These are phyloP conservation scores for Willisornis vidua DNA, from an alignment of 2,113 vertebrate species.

Conservation along the genomic window DNA sequence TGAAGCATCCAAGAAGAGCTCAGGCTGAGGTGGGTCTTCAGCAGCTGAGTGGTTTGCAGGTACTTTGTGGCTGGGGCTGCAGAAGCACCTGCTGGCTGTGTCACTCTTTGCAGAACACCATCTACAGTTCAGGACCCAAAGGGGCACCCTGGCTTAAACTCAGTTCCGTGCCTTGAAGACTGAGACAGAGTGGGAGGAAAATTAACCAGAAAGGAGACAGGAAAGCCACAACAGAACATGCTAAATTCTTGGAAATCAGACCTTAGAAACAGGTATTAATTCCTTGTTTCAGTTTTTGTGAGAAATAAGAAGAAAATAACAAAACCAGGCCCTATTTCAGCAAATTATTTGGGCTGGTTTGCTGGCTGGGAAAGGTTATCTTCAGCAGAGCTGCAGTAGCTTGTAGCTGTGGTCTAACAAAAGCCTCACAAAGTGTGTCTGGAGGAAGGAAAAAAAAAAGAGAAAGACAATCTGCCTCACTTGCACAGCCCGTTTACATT, in stretches of 20 bases:
- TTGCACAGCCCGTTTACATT: not conserved
- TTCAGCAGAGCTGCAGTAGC: not conserved
- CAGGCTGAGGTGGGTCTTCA: not conserved
- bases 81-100: not conserved
- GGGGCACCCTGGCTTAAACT: not conserved
- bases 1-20: not conserved
- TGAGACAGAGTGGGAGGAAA: not conserved
- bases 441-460: not conserved
- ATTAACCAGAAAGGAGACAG: not conserved
- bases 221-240: not conserved
- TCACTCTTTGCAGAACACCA: not conserved
- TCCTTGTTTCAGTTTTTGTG: not conserved
- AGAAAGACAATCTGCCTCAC: not conserved
- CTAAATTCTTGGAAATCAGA: conserved; percentile 7
- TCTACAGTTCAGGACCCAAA: not conserved
- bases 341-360: not conserved
- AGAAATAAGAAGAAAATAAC: not conserved
- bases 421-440: not conserved
- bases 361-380: not conserved
- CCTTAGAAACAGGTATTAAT: not conserved
- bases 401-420: not conserved
- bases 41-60: not conserved
- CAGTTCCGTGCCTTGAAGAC: not conserved
- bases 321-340: not conserved
- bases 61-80: not conserved